Base-by-base conservation (phyloP, 2,888 invertebrate species). In the Hololepta plana region DNA sequence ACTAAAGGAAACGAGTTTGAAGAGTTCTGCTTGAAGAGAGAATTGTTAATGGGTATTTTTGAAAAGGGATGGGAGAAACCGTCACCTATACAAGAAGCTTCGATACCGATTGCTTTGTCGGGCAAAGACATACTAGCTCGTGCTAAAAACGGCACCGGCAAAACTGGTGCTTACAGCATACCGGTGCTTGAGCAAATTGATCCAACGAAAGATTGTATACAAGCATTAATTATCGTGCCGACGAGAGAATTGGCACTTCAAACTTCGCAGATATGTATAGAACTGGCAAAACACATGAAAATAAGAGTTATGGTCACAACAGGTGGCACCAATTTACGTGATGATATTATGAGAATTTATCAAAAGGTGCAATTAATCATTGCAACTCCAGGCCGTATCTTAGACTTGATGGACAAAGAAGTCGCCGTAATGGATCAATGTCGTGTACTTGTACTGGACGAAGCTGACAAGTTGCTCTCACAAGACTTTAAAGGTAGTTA, bases 41-140 rank as follows among this genome's bases (percentile, higher is more conserved):
- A 93, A 62, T 67, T 98, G 45, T 63, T 98, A 43, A 98, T 98
- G 95, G 98, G 98, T 40, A 98, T 99, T 51, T 99, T 96, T 57
- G 98, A 99, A 58, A 98, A 98, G 61, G 98, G 95, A 33, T 95
- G 90, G 98, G 98, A 99, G 56, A 88, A 90, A 59, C 98, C 98
- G 29, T 93, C 93, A 35, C 98, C 98, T 15, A 98, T 98, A 62
- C 98, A 98, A 67, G 98, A 95, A 67, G 90, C 90, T 47, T 87
- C 95, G 53, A 98, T 98, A 60, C 96, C 96, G 35, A 88, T 96
- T 49, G 96, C 98, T 38, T 69, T 98, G 43, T 82, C 90, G 47
- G 96, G 96, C 46, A 81, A 91, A 60, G 96, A 99, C 62, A 79
- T 98, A 43, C 69, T 98, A 47, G 98, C 98, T 33, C 71, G 98